Base-by-base conservation (phyloP, 2,797 vertebrate species). In the Carduelis carduelis region DNA sequence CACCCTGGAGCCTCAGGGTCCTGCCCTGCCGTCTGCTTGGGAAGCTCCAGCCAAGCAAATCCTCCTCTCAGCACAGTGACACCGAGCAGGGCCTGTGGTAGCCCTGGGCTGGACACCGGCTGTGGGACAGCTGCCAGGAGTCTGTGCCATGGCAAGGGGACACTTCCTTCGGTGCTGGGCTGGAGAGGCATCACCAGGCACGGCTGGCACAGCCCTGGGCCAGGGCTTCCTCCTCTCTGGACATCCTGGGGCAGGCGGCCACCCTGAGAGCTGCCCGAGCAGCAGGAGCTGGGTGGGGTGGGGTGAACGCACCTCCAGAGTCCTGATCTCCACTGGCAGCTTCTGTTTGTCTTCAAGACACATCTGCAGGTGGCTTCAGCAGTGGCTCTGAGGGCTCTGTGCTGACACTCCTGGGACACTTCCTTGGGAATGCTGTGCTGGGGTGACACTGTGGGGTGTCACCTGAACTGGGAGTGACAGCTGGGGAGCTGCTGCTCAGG, bases 81-180 rank as follows among this genome's bases (percentile, higher is more conserved):
- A 4, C 20, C 2, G 14, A 28, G 4, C 17, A 14, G 30, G 14
- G 22, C 8, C 1, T 4, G 8, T 0, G 24, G n/a, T 34, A 23
- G 60, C 52, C 34, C 10, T 0, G 0, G 53, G 60, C 37, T 8
- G 8, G 50, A 7, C 6, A 1, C 64, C 2, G 8, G 7, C 63
- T 18, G 30, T 35, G 75, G 57, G 46, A 78, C 66, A 49, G 66
- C 41, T 65, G 35, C 44, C 15, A 3, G 19, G 74, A 35, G 3
- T 23, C 63, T 89, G 12, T 12, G 19, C 27, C 7, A 0, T 2
- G 22, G 5, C 61, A 19, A 35, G 39, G 27, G 10, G 63, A 43
- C 39, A 11, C 8, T 49, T 60, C 34, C 69, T 43, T 5, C 20
- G 0, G 1, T 22, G 70, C 35, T 32, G 28, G 70, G 41, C 34